Percentiles rank a stretch among this genome's conserved stretches.
Evolutionary conservation across 2,797 vertebrate genomes (phyloP).

Genomic region (Phoeniculus purpureus): DNA sequence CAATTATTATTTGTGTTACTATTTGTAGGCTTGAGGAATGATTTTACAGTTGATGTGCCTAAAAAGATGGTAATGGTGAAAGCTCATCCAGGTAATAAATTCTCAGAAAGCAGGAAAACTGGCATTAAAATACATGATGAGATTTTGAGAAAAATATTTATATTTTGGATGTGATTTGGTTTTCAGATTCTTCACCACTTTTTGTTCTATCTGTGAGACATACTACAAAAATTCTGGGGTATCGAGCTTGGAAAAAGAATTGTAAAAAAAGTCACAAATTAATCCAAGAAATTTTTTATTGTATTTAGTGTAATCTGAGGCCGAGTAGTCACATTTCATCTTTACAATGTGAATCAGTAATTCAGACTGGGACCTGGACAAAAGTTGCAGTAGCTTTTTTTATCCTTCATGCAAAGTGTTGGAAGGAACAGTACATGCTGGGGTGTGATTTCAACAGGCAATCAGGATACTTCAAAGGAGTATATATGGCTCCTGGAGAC

Average conservation of each 20-base stretch:
- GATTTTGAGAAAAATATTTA: background rate
- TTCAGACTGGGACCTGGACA: background rate
- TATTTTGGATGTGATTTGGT: background rate
- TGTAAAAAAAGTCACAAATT: background rate
- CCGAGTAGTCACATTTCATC: background rate
- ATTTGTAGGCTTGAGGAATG: background rate
- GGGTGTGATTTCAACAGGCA: background rate
- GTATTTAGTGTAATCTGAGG: background rate
- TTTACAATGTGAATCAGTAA: background rate
- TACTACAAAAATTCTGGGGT: background rate
- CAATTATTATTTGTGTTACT: background rate
- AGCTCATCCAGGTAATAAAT: background rate
- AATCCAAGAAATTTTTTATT: background rate
- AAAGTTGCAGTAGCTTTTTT: background rate
- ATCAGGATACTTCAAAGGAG: background rate
- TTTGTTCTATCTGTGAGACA: background rate
- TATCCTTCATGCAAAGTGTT: background rate
- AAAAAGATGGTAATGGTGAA: background rate
- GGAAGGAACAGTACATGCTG: accelerated
- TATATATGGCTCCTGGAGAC: background rate
- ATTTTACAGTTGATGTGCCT: background rate
- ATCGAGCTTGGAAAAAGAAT: background rate
- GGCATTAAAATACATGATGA: background rate
- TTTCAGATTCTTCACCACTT: background rate
- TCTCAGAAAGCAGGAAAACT: background rate